Conservation (phyloP, 1,140 invertebrate genomes). For the Venturia canescens region DNA sequence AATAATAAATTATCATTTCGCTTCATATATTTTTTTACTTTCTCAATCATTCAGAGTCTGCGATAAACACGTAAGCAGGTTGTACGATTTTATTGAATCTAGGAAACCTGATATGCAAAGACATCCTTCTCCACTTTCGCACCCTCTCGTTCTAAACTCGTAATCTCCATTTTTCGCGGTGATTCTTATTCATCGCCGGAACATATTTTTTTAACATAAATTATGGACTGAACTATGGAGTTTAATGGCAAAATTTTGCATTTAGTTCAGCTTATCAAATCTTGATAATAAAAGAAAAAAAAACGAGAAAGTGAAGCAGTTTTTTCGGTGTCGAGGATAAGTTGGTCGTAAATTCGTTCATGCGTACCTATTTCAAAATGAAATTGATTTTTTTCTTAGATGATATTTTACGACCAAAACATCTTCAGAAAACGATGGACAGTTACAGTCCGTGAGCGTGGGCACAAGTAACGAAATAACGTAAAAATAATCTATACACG, state of each 20-base stretch:
- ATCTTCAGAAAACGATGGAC: not conserved
- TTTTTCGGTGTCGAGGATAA: too few relatives aligned
- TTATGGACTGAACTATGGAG: slow-evolving; percentile 42
- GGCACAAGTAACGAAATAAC: not conserved
- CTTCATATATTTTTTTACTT: not conserved
- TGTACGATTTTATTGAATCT: slow-evolving; percentile 15
- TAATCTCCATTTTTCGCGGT: not conserved
- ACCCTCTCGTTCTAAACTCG: not conserved
- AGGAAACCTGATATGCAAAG: slow-evolving; percentile 40
- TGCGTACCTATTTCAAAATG: too few relatives aligned
- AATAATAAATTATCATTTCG: slow-evolving; percentile 22
- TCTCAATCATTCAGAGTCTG: not conserved
- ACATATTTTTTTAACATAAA: slow-evolving; percentile 1
- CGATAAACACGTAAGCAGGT: slow-evolving; percentile 31
- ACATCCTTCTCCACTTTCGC: slow-evolving; percentile 33
- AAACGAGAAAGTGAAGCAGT: slow-evolving; percentile 11
- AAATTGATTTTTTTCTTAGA: too few relatives aligned
- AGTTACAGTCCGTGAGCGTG: not conserved
- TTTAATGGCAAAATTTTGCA: slow-evolving; percentile 58
- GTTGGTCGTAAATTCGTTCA: too few relatives aligned
- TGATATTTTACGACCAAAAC: too few relatives aligned
- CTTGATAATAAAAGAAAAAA: not conserved
- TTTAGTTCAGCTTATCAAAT: slow-evolving; percentile 54
- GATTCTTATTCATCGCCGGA: slow-evolving; percentile 20
- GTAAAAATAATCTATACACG: slow-evolving; percentile 13